Base-by-base conservation (phyloP, 2,888 invertebrate species). In the Cremastinae sp. region DNA sequence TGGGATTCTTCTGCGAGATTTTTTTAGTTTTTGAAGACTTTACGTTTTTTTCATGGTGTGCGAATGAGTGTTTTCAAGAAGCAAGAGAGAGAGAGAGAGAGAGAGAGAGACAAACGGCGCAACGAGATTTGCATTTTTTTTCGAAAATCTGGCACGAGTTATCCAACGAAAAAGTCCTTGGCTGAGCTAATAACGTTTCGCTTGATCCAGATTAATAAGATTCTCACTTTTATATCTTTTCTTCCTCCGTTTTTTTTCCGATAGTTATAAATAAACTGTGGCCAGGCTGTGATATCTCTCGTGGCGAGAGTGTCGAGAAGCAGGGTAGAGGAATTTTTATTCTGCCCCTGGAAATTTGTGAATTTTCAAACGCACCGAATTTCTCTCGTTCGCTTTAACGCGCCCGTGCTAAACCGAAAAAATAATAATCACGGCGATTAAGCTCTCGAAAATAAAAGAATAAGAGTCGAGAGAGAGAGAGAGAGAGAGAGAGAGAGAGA, bases 151-250 rank as follows among this genome's bases (percentile, higher is more conserved):
- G 78, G 75, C 72, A 75, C 71, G 62, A 38, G 62, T 72, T 62
- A 51, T 59, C 59, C 66, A 18, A 59, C 62, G 41, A 41, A 28
- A 12, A 41, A 69, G 58, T 71, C 72, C 69, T 78, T 73, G 78
- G 72, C 69, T 49, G 56, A 41, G 66, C 53, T 59, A 41, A 69
- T 68, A 41, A 28, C 47, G 28, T 28, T 72, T 54, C 16, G 56
- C 72, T 72, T 69, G 28, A 78, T 78, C 75, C 72, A 72, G 78
- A 78, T 78, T 75, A 75, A 78, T 78, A 69, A 47, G 51, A 43
- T 64, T 75, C 75, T 75, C 36, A 43, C 18, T 68, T 59, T 58
- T 59, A 43, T 18, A 34, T 22, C 36, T 16, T 16, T 14, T 22
- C 16, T 5, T 5, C 5, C 28, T 28, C n/a, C n/a, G n/a, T n/a